These are phyloP conservation scores for Alca torda DNA, from an alignment of 2,797 vertebrate genomes.

Conservation along the genomic window DNA sequence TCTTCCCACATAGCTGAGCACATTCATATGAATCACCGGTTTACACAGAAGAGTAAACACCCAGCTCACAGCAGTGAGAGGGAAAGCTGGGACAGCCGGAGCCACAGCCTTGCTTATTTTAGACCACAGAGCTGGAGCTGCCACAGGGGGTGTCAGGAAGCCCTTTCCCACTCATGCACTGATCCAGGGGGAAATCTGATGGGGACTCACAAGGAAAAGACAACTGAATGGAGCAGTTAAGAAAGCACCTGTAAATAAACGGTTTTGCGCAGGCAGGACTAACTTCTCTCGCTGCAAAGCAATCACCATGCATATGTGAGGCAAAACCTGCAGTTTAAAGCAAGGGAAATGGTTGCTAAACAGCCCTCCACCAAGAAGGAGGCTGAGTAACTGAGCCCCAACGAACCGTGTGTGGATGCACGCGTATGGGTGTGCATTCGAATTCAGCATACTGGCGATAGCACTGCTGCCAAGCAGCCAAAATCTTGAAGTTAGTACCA, in stretches of 20 bases:
- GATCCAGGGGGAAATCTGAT: background rate
- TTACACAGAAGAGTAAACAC: slow-evolving; percentile 47
- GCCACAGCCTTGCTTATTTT: background rate
- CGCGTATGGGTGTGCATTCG: background rate
- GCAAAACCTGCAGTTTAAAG: background rate
- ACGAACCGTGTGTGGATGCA: background rate
- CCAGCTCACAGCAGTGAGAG: background rate
- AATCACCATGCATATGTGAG: background rate
- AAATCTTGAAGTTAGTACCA: background rate
- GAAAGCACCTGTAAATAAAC: background rate
- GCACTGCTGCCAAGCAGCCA: background rate
- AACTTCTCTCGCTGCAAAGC: background rate
- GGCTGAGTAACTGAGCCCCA: background rate
- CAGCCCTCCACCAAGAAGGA: background rate
- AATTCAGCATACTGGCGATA: background rate
- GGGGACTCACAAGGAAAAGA: background rate
- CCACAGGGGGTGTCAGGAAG: background rate
- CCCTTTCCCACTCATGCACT: background rate
- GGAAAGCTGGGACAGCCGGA: background rate
- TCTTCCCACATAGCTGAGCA: slow-evolving; percentile 48
- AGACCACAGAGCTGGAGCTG: background rate
- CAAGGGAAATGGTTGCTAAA: background rate
- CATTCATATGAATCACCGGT: slow-evolving; percentile 45
- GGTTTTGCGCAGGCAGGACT: background rate
- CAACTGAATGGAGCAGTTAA: background rate